Base-by-base conservation (phyloP, 2,888 invertebrate species). In the Melikaiella ostensackeni region DNA sequence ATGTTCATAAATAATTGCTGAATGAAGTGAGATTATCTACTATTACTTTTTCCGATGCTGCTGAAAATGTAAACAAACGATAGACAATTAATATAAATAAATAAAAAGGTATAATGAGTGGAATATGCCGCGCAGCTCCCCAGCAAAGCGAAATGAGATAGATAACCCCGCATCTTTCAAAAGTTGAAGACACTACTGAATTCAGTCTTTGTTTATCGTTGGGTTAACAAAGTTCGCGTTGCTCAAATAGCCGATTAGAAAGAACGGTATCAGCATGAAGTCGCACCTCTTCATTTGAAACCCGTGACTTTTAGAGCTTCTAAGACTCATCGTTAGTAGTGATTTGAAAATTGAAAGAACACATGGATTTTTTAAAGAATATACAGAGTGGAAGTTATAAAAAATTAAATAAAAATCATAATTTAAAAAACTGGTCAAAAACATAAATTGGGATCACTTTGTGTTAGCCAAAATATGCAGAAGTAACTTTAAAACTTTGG, bases 41-140 rank as follows among this genome's bases (percentile, higher is more conserved):
- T 57, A 1, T 59, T 16, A 27, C 59, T 16, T 59, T 59, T 13
- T 27, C 16, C 7, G 5, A 59, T 16, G 13, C 59, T 59, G 4
- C 2, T 30, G 27, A 27, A 24, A 24, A 27, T 16, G 27, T 16
- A 59, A 27, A 16, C 16, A 59, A 59, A 59, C 21, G 5, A 27
- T 59, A 27, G 13, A 13, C 16, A 24, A 59, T 59, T 13, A 27
- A 27, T 16, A 59, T 11, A 21, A 55, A 55, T 55, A 11, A 66
- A 38, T 66, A 35, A 24, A 21, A 35, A 35, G 33, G n/a, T 66
- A 66, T n/a, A 46, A 66, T 66, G 46, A 76, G 61, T 83, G 86
- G 85, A 85, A 85, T 86, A 85, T 85, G 75, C 85, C 84, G 74
- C 80, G 79, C 78, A 35, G 78, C 81, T 81, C 82, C 82, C 85